Evolutionary conservation across 2,888 invertebrate species (phyloP), one percentile per base, ranked within the genome.

Genomic region (Argyra leucocephala): DNA sequence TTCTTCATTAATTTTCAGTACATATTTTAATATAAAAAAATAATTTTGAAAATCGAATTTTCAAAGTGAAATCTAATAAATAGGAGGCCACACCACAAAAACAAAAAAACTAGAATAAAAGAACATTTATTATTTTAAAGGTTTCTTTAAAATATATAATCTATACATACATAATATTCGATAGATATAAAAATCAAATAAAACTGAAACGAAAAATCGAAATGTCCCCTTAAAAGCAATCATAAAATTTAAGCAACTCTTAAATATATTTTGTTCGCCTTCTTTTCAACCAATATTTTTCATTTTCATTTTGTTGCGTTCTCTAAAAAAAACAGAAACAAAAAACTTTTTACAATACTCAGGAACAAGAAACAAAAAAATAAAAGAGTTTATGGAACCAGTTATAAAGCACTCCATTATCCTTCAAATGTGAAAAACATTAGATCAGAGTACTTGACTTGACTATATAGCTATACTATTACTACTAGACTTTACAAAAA

Each of bases 381-480:
- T 3, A 48, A 48, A 48, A 15, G n/a, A 15, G 2, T 48, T 48
- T 48, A 48, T 48, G 18, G 12, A 48, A 48, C 48, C 48, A 48
- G 48, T 48, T 48, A 48, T 48, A 48, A 48, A 48, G 48, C 48
- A 48, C 48, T 48, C 48, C 48, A 48, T 48, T 48, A 48, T 48
- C 48, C 48, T 48, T 18, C 48, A 48, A 48, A 18, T 48, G 48
- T 15, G 5, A 18, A 18, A 18, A 48, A 48, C 48, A 48, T 48
- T 48, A 48, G 48, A 48, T 48, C 48, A 48, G 48, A 48, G 48
- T 48, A 15, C 48, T 48, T 48, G 48, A 48, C 48, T 48, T 48
- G 48, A 48, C 48, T 48, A 48, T 48, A 48, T 5, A 48, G 7
- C 15, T 48, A 9, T 48, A 15, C 18, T n/a, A 3, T 12, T 31